phyloP scores from a whole-genome alignment of 1,140 invertebrate species.

The Asbolus verrucosus region DNA sequence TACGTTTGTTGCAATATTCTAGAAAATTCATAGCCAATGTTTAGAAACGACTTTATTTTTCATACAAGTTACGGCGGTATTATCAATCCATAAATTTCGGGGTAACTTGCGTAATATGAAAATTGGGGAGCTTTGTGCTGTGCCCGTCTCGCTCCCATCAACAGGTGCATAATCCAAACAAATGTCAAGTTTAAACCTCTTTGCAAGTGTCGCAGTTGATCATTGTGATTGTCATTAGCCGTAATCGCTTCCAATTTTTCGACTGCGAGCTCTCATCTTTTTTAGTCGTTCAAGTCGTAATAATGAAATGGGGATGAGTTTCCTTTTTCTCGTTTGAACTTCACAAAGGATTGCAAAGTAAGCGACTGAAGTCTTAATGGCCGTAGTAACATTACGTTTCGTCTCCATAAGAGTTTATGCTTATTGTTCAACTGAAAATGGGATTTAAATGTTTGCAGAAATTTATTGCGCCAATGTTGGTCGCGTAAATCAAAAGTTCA shows the following conservation, averaged over 20 bases:
- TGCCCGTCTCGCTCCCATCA: background rate
- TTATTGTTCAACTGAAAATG: no score
- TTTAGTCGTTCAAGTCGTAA: background rate
- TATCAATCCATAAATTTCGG: no score
- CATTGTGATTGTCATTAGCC: background rate
- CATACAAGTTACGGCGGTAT: no score
- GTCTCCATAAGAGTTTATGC: no score
- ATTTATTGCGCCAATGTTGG: no score
- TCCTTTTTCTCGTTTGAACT: conserved; percentile 6
- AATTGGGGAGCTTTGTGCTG: no score
- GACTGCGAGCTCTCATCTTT: background rate
- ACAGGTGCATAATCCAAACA: background rate
- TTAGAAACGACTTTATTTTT: no score
- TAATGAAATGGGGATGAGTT: background rate
- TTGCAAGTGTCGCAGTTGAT: conserved; percentile 3
- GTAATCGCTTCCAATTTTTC: conserved; percentile 5
- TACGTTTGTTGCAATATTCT: no score
- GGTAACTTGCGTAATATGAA: no score
- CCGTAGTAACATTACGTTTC: background rate
- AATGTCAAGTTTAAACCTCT: background rate
- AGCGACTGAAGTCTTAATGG: background rate
- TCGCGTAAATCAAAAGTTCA: no score
- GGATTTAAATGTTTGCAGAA: no score
- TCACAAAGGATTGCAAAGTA: background rate
- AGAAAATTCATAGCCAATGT: no score